Evolutionary conservation across 2,888 invertebrate species (phyloP).

Genomic region (Sinelater perroti): DNA sequence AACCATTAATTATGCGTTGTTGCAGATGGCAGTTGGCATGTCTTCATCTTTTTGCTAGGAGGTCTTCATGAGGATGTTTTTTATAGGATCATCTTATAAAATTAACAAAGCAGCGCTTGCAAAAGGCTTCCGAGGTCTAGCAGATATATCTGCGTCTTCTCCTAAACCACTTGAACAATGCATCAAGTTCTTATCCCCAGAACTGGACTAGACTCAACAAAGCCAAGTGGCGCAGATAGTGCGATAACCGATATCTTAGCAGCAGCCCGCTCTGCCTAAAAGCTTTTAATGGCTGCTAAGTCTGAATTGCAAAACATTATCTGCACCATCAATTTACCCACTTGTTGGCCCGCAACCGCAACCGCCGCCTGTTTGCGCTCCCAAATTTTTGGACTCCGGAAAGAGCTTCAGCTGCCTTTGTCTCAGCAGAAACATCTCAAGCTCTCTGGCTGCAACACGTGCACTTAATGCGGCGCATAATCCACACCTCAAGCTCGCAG

Average conservation of each 20-base stretch:
- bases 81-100: no score
- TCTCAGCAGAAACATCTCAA: neutral
- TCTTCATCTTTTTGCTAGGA: no score
- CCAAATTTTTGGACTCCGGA: neutral
- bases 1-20: no score
- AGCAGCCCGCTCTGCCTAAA: neutral
- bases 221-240: constrained; percentile 1
- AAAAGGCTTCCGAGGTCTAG: no score
- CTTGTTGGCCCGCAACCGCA: neutral
- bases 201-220: constrained; percentile 13
- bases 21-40: no score
- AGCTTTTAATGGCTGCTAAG: neutral
- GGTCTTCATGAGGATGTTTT: no score
- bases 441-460: constrained; percentile 3
- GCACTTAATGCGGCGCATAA: constrained; percentile 12
- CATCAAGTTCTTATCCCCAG: constrained; percentile 1
- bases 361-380: neutral
- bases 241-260: constrained; percentile 1
- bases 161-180: no score
- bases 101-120: no score
- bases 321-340: constrained; percentile 1
- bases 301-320: constrained; percentile 9
- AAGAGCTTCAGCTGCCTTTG: neutral
- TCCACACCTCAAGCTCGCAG: neutral
- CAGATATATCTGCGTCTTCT: no score